Percentiles rank a stretch among this genome's conserved stretches.
phyloP scores from a whole-genome alignment of 2,797 vertebrate genomes.

The Leptoclinus maculatus region DNA sequence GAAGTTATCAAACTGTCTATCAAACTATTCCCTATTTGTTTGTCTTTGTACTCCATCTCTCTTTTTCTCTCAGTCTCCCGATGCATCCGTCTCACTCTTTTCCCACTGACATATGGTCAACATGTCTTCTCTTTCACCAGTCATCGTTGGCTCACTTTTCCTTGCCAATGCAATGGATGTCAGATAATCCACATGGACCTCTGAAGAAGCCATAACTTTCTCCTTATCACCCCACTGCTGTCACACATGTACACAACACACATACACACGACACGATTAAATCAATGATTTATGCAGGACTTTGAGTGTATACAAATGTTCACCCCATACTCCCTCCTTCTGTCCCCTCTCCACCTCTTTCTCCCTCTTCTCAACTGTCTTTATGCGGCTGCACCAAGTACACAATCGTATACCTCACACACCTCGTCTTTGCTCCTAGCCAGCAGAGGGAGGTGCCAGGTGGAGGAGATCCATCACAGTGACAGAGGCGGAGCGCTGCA shows the following conservation, averaged over 20 bases:
- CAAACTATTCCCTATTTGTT: background rate
- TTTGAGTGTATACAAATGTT: slow-evolving; percentile 27
- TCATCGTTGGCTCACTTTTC: background rate
- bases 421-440: slow-evolving; percentile 18
- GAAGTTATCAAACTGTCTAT: background rate
- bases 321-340: background rate
- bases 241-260: background rate
- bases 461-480: slow-evolving; percentile 73
- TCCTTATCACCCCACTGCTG: slow-evolving; percentile 5
- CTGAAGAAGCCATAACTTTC: slow-evolving; percentile 14
- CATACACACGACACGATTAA: background rate
- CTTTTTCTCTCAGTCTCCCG: background rate
- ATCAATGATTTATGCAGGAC: slow-evolving; percentile 14
- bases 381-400: background rate
- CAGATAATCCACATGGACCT: slow-evolving; percentile 2
- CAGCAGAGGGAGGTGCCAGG: slow-evolving; percentile 56
- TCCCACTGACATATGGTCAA: no score
- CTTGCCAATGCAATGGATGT: slow-evolving; percentile 4
- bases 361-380: background rate
- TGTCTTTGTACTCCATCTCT: background rate
- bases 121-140: no score
- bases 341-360: slow-evolving; percentile 11
- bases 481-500: slow-evolving; percentile 61
- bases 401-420: slow-evolving; percentile 7
- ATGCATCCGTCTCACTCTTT: slow-evolving; percentile 4